Percentiles rank a stretch among this genome's conserved stretches.
Conservation (phyloP, 2,113 vertebrate genomes). For the Phalacrocorax aristotelis region DNA sequence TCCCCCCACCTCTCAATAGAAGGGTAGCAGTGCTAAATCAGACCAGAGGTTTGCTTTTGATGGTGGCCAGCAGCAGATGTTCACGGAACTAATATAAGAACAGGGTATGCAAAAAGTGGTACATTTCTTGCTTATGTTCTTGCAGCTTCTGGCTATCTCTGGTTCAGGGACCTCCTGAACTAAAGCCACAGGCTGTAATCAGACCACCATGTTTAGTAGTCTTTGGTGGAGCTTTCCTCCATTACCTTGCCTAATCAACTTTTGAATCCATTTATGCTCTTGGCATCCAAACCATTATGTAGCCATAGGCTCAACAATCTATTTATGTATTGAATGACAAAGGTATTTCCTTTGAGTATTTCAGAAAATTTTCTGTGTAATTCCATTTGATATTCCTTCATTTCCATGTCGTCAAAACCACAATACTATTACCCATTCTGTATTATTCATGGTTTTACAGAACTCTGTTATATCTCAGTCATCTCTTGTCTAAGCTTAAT, state of each 20-base stretch:
- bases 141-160: background rate
- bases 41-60: background rate
- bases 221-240: background rate
- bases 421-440: background rate
- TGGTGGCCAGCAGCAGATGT: background rate
- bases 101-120: background rate
- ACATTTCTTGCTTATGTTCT: background rate
- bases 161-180: background rate
- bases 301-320: background rate
- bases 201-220: background rate
- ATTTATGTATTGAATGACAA: conserved; percentile 13
- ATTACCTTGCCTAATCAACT: conserved; percentile 20
- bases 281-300: background rate
- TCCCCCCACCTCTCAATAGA: background rate
- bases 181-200: background rate
- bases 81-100: background rate
- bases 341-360: conserved; percentile 8
- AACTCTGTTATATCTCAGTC: background rate
- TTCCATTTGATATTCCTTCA: background rate
- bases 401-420: background rate
- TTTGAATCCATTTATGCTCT: background rate
- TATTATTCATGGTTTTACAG: background rate
- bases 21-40: background rate
- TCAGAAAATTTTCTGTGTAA: background rate
- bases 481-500: background rate